Conservation (phyloP, 2,113 vertebrate genomes). For the Micronycteris hirsuta region DNA sequence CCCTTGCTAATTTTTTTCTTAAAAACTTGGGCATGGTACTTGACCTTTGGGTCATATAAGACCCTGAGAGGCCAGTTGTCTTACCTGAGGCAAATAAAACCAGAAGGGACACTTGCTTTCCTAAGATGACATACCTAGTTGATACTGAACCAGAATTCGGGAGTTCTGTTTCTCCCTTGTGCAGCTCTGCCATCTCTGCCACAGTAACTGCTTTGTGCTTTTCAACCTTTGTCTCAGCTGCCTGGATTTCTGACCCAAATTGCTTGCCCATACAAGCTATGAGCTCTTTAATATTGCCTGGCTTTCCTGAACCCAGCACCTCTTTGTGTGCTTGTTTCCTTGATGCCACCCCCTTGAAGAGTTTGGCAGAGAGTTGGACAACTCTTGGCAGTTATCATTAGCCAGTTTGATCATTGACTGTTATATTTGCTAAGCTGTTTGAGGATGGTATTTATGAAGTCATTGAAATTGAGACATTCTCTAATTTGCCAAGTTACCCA, state of each 20-base stretch:
- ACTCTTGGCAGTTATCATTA: constrained; percentile 2
- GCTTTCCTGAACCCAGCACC: neutral
- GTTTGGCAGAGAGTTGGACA: neutral
- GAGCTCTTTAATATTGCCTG: neutral
- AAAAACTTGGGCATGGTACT: neutral
- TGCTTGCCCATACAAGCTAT: neutral
- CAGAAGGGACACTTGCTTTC: neutral
- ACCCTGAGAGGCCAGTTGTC: neutral
- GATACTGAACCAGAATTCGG: neutral
- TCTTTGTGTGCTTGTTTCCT: neutral
- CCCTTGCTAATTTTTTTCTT: neutral
- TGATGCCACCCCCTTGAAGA: neutral
- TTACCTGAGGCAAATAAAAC: neutral
- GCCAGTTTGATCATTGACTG: neutral
- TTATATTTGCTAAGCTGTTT: neutral
- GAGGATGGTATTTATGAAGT: neutral
- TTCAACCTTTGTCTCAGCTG: neutral
- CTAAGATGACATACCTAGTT: neutral
- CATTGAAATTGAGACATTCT: neutral
- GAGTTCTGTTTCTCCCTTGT: neutral
- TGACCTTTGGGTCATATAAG: neutral
- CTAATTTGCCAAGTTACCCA: neutral
- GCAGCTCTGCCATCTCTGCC: neutral
- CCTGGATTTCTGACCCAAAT: neutral
- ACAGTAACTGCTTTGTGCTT: neutral